These are phyloP conservation scores for Scyliorhinus canicula DNA, from an alignment of 2,797 vertebrate species.

Conservation along the genomic window DNA sequence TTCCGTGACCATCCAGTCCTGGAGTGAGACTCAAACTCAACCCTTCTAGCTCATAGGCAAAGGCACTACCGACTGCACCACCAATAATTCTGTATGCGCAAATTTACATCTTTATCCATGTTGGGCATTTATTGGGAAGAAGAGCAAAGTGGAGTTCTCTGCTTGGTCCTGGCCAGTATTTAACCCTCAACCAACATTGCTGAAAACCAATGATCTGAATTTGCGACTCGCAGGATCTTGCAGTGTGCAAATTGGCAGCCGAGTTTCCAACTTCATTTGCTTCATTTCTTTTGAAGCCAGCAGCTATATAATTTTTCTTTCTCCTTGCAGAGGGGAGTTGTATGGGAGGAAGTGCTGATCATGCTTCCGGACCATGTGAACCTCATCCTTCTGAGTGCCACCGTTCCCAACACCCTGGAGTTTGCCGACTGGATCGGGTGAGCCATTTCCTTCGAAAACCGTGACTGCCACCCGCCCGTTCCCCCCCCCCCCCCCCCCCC, in stretches of 20 bases:
- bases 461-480: background rate
- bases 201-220: too few relatives aligned
- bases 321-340: constrained; percentile 72
- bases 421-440: constrained; percentile 93
- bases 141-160: too few relatives aligned
- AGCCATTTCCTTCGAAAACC: constrained; percentile 23
- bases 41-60: too few relatives aligned
- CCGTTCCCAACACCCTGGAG: constrained; percentile 82
- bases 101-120: too few relatives aligned
- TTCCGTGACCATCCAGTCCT: too few relatives aligned
- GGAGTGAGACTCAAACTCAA: too few relatives aligned
- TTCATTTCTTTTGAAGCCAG: background rate
- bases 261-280: background rate
- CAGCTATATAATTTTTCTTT: background rate
- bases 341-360: constrained; percentile 90
- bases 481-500: too few relatives aligned
- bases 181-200: too few relatives aligned
- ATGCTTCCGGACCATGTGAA: constrained; percentile 89
- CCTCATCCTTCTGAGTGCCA: constrained; percentile 85
- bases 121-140: too few relatives aligned
- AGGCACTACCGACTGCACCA: too few relatives aligned
- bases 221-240: background rate
- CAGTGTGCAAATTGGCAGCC: background rate
- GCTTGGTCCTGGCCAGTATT: too few relatives aligned
- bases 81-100: too few relatives aligned